Conservation (phyloP, 1,140 invertebrate genomes). For the Drosophila equinoxialis region DNA sequence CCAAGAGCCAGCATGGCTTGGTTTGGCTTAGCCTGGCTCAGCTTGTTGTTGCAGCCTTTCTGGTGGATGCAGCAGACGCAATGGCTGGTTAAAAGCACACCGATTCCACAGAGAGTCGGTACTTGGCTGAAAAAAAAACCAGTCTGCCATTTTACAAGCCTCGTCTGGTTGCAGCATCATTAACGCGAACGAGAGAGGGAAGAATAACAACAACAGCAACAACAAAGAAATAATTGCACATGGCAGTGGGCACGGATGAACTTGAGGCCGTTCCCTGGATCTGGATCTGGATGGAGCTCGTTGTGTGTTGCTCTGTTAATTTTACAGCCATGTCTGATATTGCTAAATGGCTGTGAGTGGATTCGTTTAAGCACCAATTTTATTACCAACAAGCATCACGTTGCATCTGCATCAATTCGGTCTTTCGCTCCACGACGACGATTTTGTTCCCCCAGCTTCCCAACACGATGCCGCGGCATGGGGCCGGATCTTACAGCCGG, state of each 20-base stretch:
- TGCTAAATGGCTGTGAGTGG: constrained; percentile 83
- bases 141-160: constrained; percentile 77
- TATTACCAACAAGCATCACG: constrained; percentile 81
- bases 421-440: constrained; percentile 31
- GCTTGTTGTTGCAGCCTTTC: constrained; percentile 16
- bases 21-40: background rate
- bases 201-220: constrained; percentile 41
- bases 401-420: constrained; percentile 74
- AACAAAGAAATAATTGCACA: constrained; percentile 73
- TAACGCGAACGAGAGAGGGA: constrained; percentile 56
- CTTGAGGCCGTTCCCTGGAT: constrained; percentile 66
- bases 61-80: constrained; percentile 67
- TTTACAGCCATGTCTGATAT: constrained; percentile 82
- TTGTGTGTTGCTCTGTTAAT: constrained; percentile 79
- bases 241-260: constrained; percentile 48
- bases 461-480: constrained; percentile 37
- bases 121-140: constrained; percentile 46
- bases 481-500: constrained; percentile 22
- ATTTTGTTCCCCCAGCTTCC: background rate
- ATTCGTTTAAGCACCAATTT: constrained; percentile 83
- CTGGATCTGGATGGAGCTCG: constrained; percentile 11
- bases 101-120: background rate
- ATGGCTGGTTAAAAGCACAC: constrained; percentile 41
- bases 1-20: constrained; percentile 2
- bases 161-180: constrained; percentile 56